phyloP scores from a whole-genome alignment of 1,140 invertebrate genomes.

The Choristoneura fumiferana region DNA sequence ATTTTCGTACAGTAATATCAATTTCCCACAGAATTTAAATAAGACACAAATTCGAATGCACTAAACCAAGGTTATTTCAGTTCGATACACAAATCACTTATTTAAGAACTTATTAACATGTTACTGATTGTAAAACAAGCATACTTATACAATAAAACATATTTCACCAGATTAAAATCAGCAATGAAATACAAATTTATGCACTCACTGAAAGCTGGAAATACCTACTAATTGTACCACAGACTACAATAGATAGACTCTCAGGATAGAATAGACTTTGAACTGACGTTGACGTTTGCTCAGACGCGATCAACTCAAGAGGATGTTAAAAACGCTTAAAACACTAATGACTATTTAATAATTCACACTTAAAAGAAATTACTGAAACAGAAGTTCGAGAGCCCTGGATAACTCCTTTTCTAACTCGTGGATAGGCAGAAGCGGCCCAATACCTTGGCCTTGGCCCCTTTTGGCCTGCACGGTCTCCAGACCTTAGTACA shows the following conservation, averaged over 20 bases:
- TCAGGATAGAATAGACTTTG: too few relatives aligned
- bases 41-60: slow-evolving; percentile 12
- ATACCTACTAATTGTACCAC: not conserved
- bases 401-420: too few relatives aligned
- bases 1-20: not conserved
- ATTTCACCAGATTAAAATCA: slow-evolving; percentile 8
- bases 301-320: not conserved
- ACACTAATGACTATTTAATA: too few relatives aligned
- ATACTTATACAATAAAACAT: slow-evolving; percentile 7
- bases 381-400: too few relatives aligned
- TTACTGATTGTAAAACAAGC: not conserved
- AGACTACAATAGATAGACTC: not conserved
- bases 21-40: not conserved
- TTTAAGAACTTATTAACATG: not conserved
- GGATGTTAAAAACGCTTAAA: not conserved
- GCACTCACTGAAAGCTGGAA: not conserved
- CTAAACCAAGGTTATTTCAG: slow-evolving; percentile 6
- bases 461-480: too few relatives aligned
- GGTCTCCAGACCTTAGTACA: too few relatives aligned
- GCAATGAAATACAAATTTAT: slow-evolving; percentile 4
- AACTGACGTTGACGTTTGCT: slow-evolving; percentile 15
- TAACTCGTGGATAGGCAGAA: too few relatives aligned
- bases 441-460: too few relatives aligned
- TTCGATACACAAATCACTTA: not conserved
- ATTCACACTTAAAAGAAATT: too few relatives aligned